Conservation (phyloP, 2,888 invertebrate species). For the Drosophila imparisetae region DNA sequence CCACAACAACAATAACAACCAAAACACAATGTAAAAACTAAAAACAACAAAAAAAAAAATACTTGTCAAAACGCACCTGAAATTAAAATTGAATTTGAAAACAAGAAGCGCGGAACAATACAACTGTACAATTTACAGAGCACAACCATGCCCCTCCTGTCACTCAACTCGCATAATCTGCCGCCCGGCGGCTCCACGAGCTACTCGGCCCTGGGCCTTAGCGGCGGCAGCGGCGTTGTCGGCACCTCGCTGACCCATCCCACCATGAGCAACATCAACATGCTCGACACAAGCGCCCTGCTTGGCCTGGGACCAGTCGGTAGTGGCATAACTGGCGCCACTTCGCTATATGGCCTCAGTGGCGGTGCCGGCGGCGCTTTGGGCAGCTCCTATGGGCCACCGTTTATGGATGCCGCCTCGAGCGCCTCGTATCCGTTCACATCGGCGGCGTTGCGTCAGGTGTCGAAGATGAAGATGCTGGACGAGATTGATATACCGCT, state of each 20-base stretch:
- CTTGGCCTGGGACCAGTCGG: constrained; percentile 64
- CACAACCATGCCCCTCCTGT: constrained; percentile 87
- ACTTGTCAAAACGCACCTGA: constrained; percentile 39
- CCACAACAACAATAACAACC: constrained; percentile 26
- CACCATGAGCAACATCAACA: constrained; percentile 81
- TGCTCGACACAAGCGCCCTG: constrained; percentile 81
- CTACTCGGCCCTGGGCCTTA: constrained; percentile 84
- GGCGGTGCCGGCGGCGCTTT: constrained; percentile 80
- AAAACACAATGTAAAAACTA: constrained; percentile 45
- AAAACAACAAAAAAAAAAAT: constrained; percentile 21
- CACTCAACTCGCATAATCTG: constrained; percentile 85
- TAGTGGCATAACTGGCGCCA: constrained; percentile 76
- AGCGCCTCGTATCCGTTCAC: constrained; percentile 86
- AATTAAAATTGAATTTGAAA: constrained; percentile 44
- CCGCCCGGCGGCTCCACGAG: constrained; percentile 84
- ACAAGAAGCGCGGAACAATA: constrained; percentile 84
- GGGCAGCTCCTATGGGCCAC: constrained; percentile 80
- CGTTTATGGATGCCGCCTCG: constrained; percentile 82
- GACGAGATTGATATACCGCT: constrained; percentile 90
- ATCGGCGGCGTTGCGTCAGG: constrained; percentile 88
- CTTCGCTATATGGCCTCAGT: constrained; percentile 79
- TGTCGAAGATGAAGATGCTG: constrained; percentile 89
- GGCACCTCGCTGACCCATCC: constrained; percentile 83
- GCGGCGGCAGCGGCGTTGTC: constrained; percentile 75
- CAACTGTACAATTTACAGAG: constrained; percentile 87